phyloP scores from a whole-genome alignment of 2,888 invertebrate genomes.

The Pyrrhia umbra region DNA sequence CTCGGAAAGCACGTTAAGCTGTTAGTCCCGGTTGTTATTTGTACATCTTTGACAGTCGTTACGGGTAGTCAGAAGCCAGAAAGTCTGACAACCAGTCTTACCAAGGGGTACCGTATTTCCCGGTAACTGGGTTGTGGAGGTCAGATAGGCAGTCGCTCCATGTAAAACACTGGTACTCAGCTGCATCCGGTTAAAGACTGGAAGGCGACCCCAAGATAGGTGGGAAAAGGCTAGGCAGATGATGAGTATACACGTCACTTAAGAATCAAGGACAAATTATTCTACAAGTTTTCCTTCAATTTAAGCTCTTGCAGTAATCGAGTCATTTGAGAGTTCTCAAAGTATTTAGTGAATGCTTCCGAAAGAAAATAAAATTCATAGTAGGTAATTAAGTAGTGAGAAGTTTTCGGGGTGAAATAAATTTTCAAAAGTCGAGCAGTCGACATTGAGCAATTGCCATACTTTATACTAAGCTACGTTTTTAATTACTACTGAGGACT shows the following conservation, averaged over 20 bases:
- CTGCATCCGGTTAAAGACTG: too few species aligned
- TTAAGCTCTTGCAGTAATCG: slow-evolving; percentile 27
- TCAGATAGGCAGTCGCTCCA: too few species aligned
- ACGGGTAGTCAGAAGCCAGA: too few species aligned
- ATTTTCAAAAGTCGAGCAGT: slow-evolving; percentile 75
- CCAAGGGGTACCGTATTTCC: too few species aligned
- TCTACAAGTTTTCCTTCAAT: slow-evolving; percentile 32
- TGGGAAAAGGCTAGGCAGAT: too few species aligned
- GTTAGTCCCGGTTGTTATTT: too few species aligned
- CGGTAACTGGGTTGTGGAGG: too few species aligned
- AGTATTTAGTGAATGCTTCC: slow-evolving; percentile 45
- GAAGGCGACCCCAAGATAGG: too few species aligned
- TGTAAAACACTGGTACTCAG: too few species aligned
- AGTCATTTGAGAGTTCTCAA: slow-evolving; percentile 32
- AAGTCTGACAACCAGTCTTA: too few species aligned
- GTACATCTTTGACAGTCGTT: too few species aligned
- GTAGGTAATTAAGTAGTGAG: slow-evolving; percentile 65
- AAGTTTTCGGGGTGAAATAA: slow-evolving; percentile 67
- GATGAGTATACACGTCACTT: background rate
- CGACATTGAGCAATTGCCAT: slow-evolving; percentile 85
- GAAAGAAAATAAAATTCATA: slow-evolving; percentile 53
- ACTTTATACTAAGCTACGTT: slow-evolving; percentile 83
- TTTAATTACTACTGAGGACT: slow-evolving; percentile 85
- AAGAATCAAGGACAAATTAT: slow-evolving; percentile 27
- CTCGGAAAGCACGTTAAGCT: too few species aligned